phyloP scores from a whole-genome alignment of 2,888 invertebrate species.

The Dilophus febrilis region DNA sequence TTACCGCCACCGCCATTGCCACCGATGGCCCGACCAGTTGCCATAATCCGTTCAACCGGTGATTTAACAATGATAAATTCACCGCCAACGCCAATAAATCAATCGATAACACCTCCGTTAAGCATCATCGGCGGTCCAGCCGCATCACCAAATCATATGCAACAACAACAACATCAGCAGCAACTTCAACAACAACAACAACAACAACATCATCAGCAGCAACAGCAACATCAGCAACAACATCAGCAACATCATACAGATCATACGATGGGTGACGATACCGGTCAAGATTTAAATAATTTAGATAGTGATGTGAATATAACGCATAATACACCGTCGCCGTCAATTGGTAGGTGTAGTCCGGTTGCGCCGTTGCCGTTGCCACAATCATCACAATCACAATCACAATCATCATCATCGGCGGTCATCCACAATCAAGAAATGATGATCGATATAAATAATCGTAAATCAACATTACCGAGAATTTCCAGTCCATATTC shows the following conservation, averaged over 20 bases:
- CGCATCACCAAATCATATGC: slow-evolving; percentile 22
- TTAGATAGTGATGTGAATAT: no score
- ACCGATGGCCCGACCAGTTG: slow-evolving; percentile 91
- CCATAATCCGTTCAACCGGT: slow-evolving; percentile 84
- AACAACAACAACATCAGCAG: slow-evolving; percentile 19
- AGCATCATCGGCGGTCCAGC: slow-evolving; percentile 19
- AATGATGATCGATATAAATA: no score
- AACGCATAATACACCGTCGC: no score
- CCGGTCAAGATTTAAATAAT: no score
- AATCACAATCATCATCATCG: no score
- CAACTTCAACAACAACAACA: slow-evolving; percentile 12
- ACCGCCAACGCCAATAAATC: slow-evolving; percentile 41
- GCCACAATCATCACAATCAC: no score
- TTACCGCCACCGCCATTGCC: slow-evolving; percentile 88
- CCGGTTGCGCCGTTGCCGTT: no score
- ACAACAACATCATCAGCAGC: slow-evolving; percentile 26
- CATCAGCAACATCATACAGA: slow-evolving; percentile 14
- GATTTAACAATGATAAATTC: slow-evolving; percentile 38
- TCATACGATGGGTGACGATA: slow-evolving; percentile 15
- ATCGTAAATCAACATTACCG: slow-evolving; percentile 14
- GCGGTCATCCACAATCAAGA: no score
- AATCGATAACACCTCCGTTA: slow-evolving; percentile 39
- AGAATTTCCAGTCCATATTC: slow-evolving; percentile 34
- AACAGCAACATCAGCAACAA: slow-evolving; percentile 21
- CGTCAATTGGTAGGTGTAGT: no score